Conservation (phyloP, 2,797 vertebrate species). For the Martes flavigula region DNA sequence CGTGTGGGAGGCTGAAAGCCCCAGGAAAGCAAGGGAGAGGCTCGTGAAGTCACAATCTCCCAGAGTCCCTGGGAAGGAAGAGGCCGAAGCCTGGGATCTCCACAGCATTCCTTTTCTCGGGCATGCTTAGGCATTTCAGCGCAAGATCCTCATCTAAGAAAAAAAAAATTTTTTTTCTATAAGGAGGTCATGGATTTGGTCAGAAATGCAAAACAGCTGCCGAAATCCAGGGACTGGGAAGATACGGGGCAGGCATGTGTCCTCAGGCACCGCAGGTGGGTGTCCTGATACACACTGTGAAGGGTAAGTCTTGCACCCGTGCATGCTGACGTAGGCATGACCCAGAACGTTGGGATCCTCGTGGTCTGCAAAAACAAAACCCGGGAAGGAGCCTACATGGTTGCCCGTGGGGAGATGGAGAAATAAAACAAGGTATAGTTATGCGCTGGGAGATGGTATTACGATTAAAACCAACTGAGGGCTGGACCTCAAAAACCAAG, state of each 20-base stretch:
- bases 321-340: not conserved
- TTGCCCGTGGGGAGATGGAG: not conserved
- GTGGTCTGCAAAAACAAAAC: not conserved
- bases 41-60: not conserved
- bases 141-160: not conserved
- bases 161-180: not conserved
- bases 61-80: not conserved
- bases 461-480: not conserved
- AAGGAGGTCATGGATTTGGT: not conserved
- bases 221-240: not conserved
- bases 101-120: not conserved
- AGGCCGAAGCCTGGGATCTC: accelerated
- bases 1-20: not conserved
- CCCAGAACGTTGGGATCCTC: not conserved
- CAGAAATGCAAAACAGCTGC: not conserved
- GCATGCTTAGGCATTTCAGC: not conserved
- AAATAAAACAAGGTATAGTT: not conserved
- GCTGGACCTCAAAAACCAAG: not conserved
- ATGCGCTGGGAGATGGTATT: not conserved
- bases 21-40: not conserved
- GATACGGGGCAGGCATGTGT: accelerated
- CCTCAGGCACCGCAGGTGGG: accelerated
- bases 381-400: not conserved
- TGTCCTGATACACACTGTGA: not conserved
- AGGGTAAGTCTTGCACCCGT: not conserved